Conservation (phyloP, 2,113 vertebrate species). For the Melanostigma gelatinosum region DNA sequence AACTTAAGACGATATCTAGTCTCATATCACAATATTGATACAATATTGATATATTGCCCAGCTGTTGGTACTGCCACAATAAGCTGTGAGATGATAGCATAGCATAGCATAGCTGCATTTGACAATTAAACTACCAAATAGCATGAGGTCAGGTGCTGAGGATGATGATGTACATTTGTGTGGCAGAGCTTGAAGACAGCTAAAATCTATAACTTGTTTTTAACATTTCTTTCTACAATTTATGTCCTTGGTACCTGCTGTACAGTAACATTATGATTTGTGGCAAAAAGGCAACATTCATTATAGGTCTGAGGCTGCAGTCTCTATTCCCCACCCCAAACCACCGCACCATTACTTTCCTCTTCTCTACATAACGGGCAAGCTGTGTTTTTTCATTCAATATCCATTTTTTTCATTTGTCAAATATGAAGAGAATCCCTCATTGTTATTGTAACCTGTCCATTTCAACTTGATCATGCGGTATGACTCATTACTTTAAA, state of each 20-base stretch:
- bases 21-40: too few relatives aligned
- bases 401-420: background rate
- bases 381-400: background rate
- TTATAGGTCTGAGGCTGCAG: background rate
- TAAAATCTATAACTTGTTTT: background rate
- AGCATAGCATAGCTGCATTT: background rate
- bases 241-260: background rate
- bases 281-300: background rate
- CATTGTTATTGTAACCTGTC: background rate
- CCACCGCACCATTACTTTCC: background rate
- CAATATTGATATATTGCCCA: too few relatives aligned
- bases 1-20: too few relatives aligned
- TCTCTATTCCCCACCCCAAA: background rate
- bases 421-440: background rate
- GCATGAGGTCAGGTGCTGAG: background rate
- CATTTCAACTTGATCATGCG: background rate
- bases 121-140: background rate
- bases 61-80: background rate
- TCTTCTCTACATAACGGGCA: background rate
- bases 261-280: background rate
- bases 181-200: background rate
- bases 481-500: background rate
- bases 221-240: background rate
- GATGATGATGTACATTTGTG: constrained; percentile 12
- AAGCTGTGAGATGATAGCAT: background rate